A percentile compares a stretch with the other conserved stretches of the same genome.
phyloP scores from a whole-genome alignment of 1,140 invertebrate species.

The Drosophila lacteicornis region DNA sequence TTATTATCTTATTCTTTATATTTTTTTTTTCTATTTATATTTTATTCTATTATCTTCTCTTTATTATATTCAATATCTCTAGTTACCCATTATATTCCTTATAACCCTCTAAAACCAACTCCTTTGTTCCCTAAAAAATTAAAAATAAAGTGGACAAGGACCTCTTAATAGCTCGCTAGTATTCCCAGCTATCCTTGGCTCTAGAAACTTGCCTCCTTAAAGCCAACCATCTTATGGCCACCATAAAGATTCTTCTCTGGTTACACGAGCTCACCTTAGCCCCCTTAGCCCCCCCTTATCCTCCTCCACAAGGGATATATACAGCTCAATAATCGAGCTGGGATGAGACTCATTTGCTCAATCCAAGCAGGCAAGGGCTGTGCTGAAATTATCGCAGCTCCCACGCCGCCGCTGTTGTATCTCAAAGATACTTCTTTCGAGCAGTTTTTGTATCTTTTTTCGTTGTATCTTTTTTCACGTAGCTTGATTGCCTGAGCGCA shows the following conservation, averaged over 20 bases:
- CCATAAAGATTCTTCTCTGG: conserved; percentile 41
- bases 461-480: conserved; percentile 29
- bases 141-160: background rate
- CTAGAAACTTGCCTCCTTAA: conserved; percentile 4
- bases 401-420: conserved; percentile 32
- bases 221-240: conserved; percentile 16
- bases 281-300: background rate
- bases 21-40: no score
- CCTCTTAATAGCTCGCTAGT: background rate
- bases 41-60: no score
- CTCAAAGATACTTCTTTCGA: conserved; percentile 29
- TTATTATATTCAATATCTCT: background rate
- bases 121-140: background rate
- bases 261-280: conserved; percentile 21
- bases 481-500: conserved; percentile 65
- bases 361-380: conserved; percentile 21
- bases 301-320: background rate
- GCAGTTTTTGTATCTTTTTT: background rate
- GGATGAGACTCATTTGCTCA: conserved; percentile 49
- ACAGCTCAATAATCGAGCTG: conserved; percentile 46
- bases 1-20: background rate
- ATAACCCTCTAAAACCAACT: background rate
- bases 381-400: conserved; percentile 56
- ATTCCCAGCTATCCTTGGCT: background rate
- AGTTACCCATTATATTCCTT: background rate